Evolutionary conservation across 2,888 invertebrate species (phyloP), one percentile per base, ranked within the genome.

Genomic region (Drosophila acutilabella): DNA sequence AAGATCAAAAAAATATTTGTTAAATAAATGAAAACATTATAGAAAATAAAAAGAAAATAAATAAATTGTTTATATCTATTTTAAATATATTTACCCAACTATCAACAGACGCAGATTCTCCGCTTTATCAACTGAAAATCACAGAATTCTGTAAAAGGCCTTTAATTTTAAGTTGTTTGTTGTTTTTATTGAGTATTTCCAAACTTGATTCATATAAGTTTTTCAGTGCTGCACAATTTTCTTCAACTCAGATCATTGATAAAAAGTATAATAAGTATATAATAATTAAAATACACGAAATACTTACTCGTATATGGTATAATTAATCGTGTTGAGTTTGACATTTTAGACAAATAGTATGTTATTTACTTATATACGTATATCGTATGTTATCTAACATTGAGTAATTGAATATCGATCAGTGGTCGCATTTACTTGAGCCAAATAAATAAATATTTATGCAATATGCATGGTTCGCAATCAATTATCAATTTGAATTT

Each of bases 181-280:
- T 10, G 13, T 52, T 23, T 40, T 18, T 18, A n/a, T 30, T n/a
- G 16, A 18, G 10, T 20, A 54, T 76, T 61, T 56, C 18, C 70
- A 71, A 66, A 56, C 26, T 65, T 82, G 42, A 60, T 86, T 82
- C 83, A 81, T 83, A 83, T 50, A 80, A 61, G 59, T 68, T 61
- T 45, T 74, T 81, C 83, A 79, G 82, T 82, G 82, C 81, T 73
- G 67, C 78, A 87, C 72, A 78, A 64, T 68, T 33, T 26, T 56
- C 8, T 70, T 64, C 11, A 74, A 74, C 67, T 77, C 64, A 70
- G 54, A 66, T 72, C 45, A 40, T 65, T 62, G 18, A 54, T 14
- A 48, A 62, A 48, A 62, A 62, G 36, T 36, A 36, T 13, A 48
- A 20, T 20, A 20, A 20, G 20, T 56, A 41, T 30, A 56, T 48